These are phyloP conservation scores for Andrena praecox DNA, from an alignment of 2,888 invertebrate genomes.

Conservation along the genomic window DNA sequence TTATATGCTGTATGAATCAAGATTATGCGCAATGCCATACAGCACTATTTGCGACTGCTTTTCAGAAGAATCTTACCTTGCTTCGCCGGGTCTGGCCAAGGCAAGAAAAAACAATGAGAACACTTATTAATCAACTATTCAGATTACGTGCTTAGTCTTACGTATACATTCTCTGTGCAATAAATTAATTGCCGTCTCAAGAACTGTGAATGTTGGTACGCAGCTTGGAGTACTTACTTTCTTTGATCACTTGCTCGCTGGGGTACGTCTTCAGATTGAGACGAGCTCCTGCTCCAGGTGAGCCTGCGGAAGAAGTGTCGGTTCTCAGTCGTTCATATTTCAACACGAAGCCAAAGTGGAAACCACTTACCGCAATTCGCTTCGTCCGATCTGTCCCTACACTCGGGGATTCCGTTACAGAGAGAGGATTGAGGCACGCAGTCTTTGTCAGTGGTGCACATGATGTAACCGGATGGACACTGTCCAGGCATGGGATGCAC, in stretches of 20 bases:
- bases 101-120: slow-evolving; percentile 78
- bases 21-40: slow-evolving; percentile 48
- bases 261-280: slow-evolving; percentile 92
- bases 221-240: slow-evolving; percentile 89
- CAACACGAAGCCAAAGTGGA: background rate
- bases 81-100: slow-evolving; percentile 80
- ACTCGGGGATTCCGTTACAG: slow-evolving; percentile 87
- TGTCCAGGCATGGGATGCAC: slow-evolving; percentile 66
- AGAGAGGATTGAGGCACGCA: slow-evolving; percentile 84
- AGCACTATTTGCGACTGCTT: slow-evolving; percentile 59
- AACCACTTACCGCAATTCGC: slow-evolving; percentile 83
- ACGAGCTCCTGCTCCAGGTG: slow-evolving; percentile 81
- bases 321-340: background rate
- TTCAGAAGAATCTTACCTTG: slow-evolving; percentile 79
- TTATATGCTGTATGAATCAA: slow-evolving; percentile 27
- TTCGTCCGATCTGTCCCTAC: slow-evolving; percentile 88
- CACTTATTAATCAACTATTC: slow-evolving; percentile 72
- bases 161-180: background rate
- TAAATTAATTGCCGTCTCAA: background rate
- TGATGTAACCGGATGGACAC: slow-evolving; percentile 83
- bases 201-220: background rate
- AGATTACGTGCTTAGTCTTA: background rate
- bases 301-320: slow-evolving; percentile 64
- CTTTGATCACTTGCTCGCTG: slow-evolving; percentile 91
- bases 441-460: slow-evolving; percentile 81